These are phyloP conservation scores for Pogonognathellus flavescens DNA, from an alignment of 1,140 invertebrate species.

Conservation along the genomic window DNA sequence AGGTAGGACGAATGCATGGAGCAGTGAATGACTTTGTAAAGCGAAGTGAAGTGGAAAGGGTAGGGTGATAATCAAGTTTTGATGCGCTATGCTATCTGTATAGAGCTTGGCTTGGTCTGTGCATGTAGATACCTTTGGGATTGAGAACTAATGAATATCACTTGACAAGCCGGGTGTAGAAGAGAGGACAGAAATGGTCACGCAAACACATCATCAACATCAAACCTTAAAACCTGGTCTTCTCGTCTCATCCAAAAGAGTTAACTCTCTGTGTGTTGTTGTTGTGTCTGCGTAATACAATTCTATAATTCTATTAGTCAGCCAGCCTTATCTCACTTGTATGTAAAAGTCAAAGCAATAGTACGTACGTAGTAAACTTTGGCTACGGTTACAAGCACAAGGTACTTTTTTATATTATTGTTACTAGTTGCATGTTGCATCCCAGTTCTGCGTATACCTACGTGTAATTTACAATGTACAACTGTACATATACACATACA, in stretches of 20 bases:
- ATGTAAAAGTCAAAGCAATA: neutral
- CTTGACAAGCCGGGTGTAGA: conserved; percentile 62
- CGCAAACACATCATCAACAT: conserved; percentile 65
- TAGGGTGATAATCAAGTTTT: conserved; percentile 57
- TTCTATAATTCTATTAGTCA: conserved; percentile 27
- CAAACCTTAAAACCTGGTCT: conserved; percentile 50
- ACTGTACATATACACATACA: too few relatives aligned
- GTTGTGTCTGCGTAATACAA: neutral
- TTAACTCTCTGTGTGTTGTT: conserved; percentile 2
- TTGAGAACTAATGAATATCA: conserved; percentile 62
- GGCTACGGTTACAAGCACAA: too few relatives aligned
- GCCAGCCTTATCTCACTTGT: neutral
- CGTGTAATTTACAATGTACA: too few relatives aligned
- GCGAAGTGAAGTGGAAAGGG: neutral
- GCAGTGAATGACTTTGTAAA: too few relatives aligned
- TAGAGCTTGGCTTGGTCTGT: neutral
- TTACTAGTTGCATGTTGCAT: too few relatives aligned
- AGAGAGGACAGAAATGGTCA: conserved; percentile 62
- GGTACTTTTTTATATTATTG: too few relatives aligned
- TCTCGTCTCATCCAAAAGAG: conserved; percentile 9
- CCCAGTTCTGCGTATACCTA: too few relatives aligned
- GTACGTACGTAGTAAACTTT: too few relatives aligned
- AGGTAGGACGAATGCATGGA: neutral
- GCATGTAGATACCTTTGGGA: neutral
- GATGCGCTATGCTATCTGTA: conserved; percentile 12